Conservation (phyloP, 2,888 invertebrate species). For the Pollenia angustigena region DNA sequence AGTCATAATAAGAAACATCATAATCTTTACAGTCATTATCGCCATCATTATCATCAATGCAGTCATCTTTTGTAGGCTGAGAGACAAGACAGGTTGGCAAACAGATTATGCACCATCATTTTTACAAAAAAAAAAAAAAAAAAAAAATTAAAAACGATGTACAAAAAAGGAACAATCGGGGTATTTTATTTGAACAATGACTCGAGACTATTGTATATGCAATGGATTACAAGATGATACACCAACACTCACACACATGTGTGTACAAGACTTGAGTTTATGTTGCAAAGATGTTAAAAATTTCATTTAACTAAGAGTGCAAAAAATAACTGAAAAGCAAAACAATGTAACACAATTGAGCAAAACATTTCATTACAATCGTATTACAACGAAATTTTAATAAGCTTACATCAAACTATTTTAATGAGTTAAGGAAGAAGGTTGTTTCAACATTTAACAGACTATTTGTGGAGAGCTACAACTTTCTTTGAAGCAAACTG, state of each 20-base stretch:
- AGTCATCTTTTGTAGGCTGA: constrained; percentile 40
- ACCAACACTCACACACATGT: neutral
- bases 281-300: constrained; percentile 19
- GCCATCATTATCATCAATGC: constrained; percentile 19
- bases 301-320: constrained; percentile 4
- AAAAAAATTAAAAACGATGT: too few relatives aligned
- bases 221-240: constrained; percentile 49
- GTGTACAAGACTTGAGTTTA: constrained; percentile 20
- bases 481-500: too few relatives aligned
- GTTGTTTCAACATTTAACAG: too few relatives aligned
- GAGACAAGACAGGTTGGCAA: constrained; percentile 19
- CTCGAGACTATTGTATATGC: constrained; percentile 56
- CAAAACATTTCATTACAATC: constrained; percentile 34
- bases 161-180: constrained; percentile 36
- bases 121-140: constrained; percentile 3
- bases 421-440: too few relatives aligned
- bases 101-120: constrained; percentile 40
- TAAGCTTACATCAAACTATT: constrained; percentile 4
- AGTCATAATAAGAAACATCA: constrained; percentile 3
- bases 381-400: constrained; percentile 42
- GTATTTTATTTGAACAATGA: constrained; percentile 57
- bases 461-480: too few relatives aligned
- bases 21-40: constrained; percentile 32
- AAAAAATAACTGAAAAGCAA: neutral
- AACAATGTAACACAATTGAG: constrained; percentile 26